Evolutionary conservation across 2,113 vertebrate species (phyloP), one percentile per base, ranked within the genome.

Genomic region (Gymnarchus niloticus): DNA sequence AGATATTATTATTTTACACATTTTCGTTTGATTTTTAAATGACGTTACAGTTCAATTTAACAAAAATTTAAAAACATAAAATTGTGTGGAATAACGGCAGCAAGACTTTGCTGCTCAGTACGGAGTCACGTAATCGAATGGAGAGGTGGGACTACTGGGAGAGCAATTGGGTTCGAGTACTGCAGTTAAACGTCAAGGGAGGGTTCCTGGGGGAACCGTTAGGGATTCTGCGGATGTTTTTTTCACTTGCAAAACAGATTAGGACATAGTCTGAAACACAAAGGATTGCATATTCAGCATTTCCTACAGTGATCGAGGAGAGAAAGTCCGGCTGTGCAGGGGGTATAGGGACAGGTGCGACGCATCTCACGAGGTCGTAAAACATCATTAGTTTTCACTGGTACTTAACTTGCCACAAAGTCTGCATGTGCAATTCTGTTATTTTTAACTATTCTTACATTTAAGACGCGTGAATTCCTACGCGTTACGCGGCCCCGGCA

Each of bases 231-330:
- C 89, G 92, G 92, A 93, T 94, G 92, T 93, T 93, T 73, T 94
- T 94, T 94, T 94, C 93, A 95, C 88, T 95, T 95, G 94, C 94
- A 93, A 95, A 95, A 94, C 92, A 94, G 94, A 94, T 95, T 94
- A 95, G 89, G 86, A 91, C 88, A 84, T 91, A 93, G 91, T 91
- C 92, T 91, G 91, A 89, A 90, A 89, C 86, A 95, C 94, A 95
- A 95, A 92, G 87, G 91, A 56, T 28, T 1, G 91, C 90, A 91
- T 92, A 94, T 91, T 90, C 91, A 93, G 88, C 87, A 93, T 92
- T 95, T 95, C 94, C 94, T 94, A 87, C 89, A 92, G 92, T 88
- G 91, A 92, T 93, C 90, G 88, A 83, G 87, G 46, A 85, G 87
- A 91, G 92, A 92, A 93, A 90, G 87, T 91, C n/a, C 83, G 87